Conservation (phyloP, 2,888 invertebrate species). For the Hanleya hanleyi region DNA sequence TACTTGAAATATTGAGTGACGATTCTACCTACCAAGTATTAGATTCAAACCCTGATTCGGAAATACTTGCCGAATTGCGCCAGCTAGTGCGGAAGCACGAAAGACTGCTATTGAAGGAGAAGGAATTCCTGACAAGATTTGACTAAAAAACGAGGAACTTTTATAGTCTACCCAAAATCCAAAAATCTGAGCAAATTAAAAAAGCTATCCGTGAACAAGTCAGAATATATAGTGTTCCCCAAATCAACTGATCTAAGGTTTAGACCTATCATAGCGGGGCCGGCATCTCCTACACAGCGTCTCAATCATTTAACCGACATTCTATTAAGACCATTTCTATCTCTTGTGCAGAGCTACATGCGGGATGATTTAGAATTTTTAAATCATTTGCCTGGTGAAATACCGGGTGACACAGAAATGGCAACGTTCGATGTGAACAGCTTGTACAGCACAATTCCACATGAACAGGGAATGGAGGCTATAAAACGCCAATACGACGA, state of each 20-base stretch:
- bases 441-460: constrained; percentile 24
- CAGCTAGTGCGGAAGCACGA: not conserved
- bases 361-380: constrained; percentile 12
- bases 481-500: too few relatives aligned
- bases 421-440: constrained; percentile 7
- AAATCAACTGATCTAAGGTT: not conserved
- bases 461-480: constrained; percentile 11
- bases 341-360: not conserved
- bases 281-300: constrained; percentile 5
- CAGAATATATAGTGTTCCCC: not conserved
- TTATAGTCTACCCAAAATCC: not conserved
- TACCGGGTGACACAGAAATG: not conserved
- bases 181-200: not conserved
- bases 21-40: not conserved
- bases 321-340: not conserved
- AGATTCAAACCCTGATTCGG: not conserved
- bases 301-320: not conserved
- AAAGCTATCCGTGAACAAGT: not conserved
- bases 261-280: not conserved
- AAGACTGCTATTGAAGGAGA: not conserved
- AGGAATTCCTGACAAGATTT: not conserved
- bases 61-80: not conserved
- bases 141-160: not conserved
- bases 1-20: not conserved
- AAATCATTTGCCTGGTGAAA: not conserved